Percentiles rank a stretch among this genome's conserved stretches.
phyloP scores from a whole-genome alignment of 2,888 invertebrate species.

The Coelinius sp. region DNA sequence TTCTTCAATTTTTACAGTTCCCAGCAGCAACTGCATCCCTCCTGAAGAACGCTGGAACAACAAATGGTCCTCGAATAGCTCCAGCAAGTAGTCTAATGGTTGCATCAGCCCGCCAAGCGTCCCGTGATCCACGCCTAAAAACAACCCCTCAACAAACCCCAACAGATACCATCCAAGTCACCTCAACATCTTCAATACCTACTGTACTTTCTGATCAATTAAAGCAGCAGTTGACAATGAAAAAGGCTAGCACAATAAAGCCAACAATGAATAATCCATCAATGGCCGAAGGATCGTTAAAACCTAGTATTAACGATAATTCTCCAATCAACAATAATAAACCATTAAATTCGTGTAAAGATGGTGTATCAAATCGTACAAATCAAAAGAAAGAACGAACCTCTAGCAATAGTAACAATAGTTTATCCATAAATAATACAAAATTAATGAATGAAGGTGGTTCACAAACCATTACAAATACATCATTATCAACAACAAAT shows the following conservation, averaged over 20 bases:
- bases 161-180: constrained; percentile 8
- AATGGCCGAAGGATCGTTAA: constrained; percentile 56
- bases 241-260: constrained; percentile 63
- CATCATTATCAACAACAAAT: constrained; percentile 6
- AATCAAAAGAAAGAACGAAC: constrained; percentile 66
- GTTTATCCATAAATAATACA: constrained; percentile 50
- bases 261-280: constrained; percentile 59
- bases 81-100: constrained; percentile 73
- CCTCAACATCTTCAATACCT: constrained; percentile 55
- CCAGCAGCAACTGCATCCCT: constrained; percentile 62
- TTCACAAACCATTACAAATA: not conserved
- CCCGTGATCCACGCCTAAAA: constrained; percentile 67
- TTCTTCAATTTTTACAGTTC: constrained; percentile 52
- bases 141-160: constrained; percentile 29
- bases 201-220: constrained; percentile 67
- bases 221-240: constrained; percentile 65
- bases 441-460: constrained; percentile 39
- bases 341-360: constrained; percentile 65
- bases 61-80: constrained; percentile 72
- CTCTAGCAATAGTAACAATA: constrained; percentile 66
- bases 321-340: constrained; percentile 60
- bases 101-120: constrained; percentile 70
- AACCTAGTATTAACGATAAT: constrained; percentile 65
- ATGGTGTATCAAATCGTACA: constrained; percentile 66
- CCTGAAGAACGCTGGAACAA: constrained; percentile 60